phyloP scores from a whole-genome alignment of 2,113 vertebrate species.

The Cacatua alba region DNA sequence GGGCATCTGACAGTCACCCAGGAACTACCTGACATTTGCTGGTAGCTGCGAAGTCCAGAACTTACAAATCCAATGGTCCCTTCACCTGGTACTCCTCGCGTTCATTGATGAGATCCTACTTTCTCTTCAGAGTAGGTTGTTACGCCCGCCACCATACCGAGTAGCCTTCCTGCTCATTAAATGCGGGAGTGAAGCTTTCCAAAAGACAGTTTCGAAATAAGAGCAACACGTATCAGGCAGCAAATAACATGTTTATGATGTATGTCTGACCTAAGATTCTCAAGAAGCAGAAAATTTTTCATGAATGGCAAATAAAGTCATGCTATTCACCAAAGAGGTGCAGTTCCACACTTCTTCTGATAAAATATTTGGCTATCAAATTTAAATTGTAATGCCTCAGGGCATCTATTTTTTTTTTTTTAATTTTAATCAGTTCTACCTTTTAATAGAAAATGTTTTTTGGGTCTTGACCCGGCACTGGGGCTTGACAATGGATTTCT shows the following conservation, averaged over 20 bases:
- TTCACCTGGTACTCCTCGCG: rapidly evolving
- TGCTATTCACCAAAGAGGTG: background rate
- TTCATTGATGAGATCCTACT: background rate
- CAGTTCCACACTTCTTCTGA: background rate
- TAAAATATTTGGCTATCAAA: background rate
- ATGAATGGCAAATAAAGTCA: background rate
- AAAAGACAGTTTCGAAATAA: background rate
- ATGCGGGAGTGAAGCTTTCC: rapidly evolving
- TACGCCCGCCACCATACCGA: no score
- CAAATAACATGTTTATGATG: background rate
- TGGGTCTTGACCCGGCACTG: background rate
- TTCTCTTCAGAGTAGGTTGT: background rate
- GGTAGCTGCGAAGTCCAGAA: background rate
- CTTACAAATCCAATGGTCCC: background rate
- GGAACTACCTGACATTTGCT: background rate
- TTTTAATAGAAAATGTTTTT: background rate
- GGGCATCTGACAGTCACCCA: background rate
- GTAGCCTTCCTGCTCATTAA: background rate
- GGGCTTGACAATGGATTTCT: background rate
- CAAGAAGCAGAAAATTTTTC: background rate
- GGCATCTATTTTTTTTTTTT: background rate
- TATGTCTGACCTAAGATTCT: background rate
- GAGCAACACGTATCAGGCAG: background rate
- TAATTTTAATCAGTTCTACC: background rate
- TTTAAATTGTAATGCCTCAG: background rate